Percentiles rank a stretch among this genome's conserved stretches.
phyloP scores from a whole-genome alignment of 2,113 vertebrate species.

The Stigmatopora argus region DNA sequence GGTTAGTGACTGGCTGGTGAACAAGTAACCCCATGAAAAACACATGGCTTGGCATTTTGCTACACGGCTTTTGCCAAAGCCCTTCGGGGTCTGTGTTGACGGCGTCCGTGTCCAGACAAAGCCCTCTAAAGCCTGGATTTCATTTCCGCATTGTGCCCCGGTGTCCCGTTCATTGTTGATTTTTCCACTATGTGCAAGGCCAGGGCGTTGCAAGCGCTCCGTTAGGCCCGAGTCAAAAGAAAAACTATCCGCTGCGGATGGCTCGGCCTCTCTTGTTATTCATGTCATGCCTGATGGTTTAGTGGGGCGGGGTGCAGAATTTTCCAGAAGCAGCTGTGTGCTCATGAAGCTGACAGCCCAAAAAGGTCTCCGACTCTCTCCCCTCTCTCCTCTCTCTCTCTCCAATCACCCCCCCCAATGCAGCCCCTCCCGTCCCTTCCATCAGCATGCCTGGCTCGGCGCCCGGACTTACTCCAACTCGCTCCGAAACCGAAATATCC shows the following conservation, averaged over 20 bases:
- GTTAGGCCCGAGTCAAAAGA: constrained; percentile 61
- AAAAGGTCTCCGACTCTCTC: constrained; percentile 61
- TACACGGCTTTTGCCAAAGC: constrained; percentile 56
- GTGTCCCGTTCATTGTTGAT: constrained; percentile 60
- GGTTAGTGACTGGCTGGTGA: constrained; percentile 63
- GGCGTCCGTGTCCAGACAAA: constrained; percentile 59
- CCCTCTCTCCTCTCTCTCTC: constrained; percentile 29
- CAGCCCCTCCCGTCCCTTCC: constrained; percentile 40
- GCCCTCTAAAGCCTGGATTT: constrained; percentile 62
- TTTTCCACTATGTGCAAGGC: constrained; percentile 68
- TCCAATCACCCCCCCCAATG: not conserved
- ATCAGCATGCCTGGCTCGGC: constrained; percentile 78
- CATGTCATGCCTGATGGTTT: constrained; percentile 83
- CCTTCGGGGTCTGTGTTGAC: constrained; percentile 51
- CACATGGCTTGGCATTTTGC: constrained; percentile 63
- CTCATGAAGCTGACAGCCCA: constrained; percentile 77
- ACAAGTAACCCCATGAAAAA: constrained; percentile 62
- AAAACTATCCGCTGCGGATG: constrained; percentile 56
- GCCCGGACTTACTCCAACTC: constrained; percentile 81
- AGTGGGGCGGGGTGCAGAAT: constrained; percentile 84
- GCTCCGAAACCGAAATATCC: constrained; percentile 71
- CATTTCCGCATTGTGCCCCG: constrained; percentile 60
- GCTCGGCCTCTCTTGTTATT: constrained; percentile 67
- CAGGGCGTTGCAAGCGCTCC: constrained; percentile 60
- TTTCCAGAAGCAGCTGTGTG: constrained; percentile 97